Evolutionary conservation across 2,113 vertebrate genomes (phyloP).

Genomic region (Phylloscopus trochiloides): DNA sequence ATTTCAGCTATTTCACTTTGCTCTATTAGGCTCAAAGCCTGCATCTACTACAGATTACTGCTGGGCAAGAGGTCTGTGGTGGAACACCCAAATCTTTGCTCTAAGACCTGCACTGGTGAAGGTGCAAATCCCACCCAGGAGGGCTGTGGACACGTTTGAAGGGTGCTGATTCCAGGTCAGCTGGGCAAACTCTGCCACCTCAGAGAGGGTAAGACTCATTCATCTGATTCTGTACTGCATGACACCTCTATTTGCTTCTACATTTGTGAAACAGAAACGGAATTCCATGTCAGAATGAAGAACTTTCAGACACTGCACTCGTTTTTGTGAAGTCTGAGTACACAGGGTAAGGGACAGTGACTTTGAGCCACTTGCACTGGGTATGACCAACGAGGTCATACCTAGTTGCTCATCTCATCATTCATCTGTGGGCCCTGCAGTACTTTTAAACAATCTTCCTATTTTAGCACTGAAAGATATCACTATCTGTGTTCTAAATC

Average conservation of each 20-base stretch:
- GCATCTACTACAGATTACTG: slow-evolving; percentile 43
- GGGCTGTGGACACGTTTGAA: neutral
- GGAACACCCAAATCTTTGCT: slow-evolving; percentile 11
- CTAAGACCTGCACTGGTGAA: neutral
- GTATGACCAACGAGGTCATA: neutral
- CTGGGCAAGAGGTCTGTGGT: neutral
- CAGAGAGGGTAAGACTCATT: neutral
- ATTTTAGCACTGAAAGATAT: neutral
- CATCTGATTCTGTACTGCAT: neutral
- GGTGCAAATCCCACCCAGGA: neutral
- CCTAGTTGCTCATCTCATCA: neutral
- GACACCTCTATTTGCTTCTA: neutral
- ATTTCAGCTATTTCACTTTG: slow-evolving; percentile 66
- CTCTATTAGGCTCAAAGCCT: slow-evolving; percentile 61
- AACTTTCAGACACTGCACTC: accelerated
- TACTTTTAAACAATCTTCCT: neutral
- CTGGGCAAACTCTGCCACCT: neutral
- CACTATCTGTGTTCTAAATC: neutral
- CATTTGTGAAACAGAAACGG: neutral
- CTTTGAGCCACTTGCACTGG: neutral
- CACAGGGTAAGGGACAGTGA: neutral
- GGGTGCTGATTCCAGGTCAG: neutral
- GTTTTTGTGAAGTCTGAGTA: neutral
- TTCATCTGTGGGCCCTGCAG: neutral
- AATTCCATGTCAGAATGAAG: neutral